A percentile compares a stretch with the other conserved stretches of the same genome.
These are phyloP conservation scores for Drosophila punjabiensis DNA, from an alignment of 1,140 invertebrate genomes.

Conservation along the genomic window DNA sequence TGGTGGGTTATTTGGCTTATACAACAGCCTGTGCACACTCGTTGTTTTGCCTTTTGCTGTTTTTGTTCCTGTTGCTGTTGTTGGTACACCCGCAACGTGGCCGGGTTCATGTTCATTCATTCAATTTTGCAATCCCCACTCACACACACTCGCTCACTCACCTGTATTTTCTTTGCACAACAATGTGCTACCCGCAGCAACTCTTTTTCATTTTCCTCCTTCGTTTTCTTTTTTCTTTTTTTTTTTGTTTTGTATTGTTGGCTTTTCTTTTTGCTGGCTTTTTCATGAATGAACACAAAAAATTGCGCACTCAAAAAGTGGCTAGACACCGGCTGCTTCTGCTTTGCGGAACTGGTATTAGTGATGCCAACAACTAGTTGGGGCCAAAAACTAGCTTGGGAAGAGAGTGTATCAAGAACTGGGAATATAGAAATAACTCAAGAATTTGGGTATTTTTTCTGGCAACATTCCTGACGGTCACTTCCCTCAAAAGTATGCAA, in stretches of 20 bases:
- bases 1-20: constrained; percentile 48
- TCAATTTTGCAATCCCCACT: constrained; percentile 47
- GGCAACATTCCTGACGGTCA: not conserved
- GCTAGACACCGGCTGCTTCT: constrained; percentile 28
- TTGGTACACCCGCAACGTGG: constrained; percentile 50
- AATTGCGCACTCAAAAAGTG: constrained; percentile 50
- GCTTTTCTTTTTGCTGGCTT: constrained; percentile 30
- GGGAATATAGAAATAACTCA: not conserved
- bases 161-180: constrained; percentile 52
- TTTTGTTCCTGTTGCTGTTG: constrained; percentile 10
- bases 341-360: not conserved
- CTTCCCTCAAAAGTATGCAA: not conserved
- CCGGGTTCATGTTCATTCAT: constrained; percentile 58
- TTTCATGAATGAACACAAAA: constrained; percentile 66
- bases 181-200: constrained; percentile 62
- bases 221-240: not conserved
- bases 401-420: not conserved
- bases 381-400: not conserved
- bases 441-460: not conserved
- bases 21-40: constrained; percentile 43
- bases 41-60: constrained; percentile 8
- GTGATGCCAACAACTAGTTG: constrained; percentile 26
- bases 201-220: constrained; percentile 23
- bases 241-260: constrained; percentile 9
- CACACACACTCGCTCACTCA: constrained; percentile 11